Base-by-base conservation (phyloP, 2,888 invertebrate genomes). In the Peribatodes rhomboidaria region DNA sequence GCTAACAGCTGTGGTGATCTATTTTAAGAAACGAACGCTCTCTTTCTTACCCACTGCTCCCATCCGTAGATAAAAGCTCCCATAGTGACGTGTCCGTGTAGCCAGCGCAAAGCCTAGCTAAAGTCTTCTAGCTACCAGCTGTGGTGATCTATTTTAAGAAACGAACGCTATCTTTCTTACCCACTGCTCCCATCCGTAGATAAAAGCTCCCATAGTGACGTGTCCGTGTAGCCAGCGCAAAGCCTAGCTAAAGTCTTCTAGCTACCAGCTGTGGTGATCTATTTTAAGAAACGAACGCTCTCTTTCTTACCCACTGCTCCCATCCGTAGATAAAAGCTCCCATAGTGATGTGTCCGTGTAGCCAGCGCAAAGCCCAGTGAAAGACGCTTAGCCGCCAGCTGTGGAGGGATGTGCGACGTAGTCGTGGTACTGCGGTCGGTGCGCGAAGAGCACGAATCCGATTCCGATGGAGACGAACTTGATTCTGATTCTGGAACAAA, bases 131-230 rank as follows among this genome's bases (percentile, higher is more conserved):
- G 27, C 27, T 6, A 27, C 27, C 27, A 27, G 27, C 27, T 27
- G 6, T 27, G 27, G 3, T 27, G 27, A 27, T 4, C 3, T 27
- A 27, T 27, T 27, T 6, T 27, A 27, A 27, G 27, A 27, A 6
- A 27, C 27, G 6, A 27, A 27, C 6, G 27, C n/a, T n/a, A n/a
- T n/a, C 3, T 42, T 18, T 7, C 94, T 94, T 86, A 97, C 97
- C 97, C 73, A 98, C 98, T 67, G 98, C 98, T 18, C 98, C 98
- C 97, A 98, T 97, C 74, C 98, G 94, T 66, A 98, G 93, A 88
- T 98, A 98, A 88, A 98, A 98, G 87, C 98, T 98, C 55, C 98
- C 98, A 79, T 97, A 98, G 86, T 98, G 97, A 76, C 97, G 96
- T 1, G 95, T 95, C 47, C 94, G 85, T 1, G 94, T 89, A 37